A percentile compares a stretch with the other conserved stretches of the same genome.
phyloP scores from a whole-genome alignment of 2,797 vertebrate species.

The Sebastes aleutianus region DNA sequence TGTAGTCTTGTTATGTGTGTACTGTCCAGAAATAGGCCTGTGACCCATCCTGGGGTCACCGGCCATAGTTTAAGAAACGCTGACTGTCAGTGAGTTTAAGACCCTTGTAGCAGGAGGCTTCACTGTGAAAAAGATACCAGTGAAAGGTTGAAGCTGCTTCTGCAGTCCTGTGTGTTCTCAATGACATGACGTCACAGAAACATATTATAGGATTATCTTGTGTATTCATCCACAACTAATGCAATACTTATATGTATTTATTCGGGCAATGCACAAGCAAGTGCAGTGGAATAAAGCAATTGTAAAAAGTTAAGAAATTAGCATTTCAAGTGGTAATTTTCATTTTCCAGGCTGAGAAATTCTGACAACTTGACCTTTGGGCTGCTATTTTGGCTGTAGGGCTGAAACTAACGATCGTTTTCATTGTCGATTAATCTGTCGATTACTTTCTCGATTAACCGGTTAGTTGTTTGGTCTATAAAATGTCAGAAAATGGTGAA shows the following conservation, averaged over 20 bases:
- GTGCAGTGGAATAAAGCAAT: not conserved
- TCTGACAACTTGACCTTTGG: not conserved
- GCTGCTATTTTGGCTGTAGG: not conserved
- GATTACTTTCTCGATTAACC: too few relatives aligned
- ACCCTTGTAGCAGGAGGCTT: conserved; percentile 16
- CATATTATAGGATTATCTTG: not conserved
- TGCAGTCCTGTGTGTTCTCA: not conserved
- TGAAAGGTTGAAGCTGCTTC: conserved; percentile 1
- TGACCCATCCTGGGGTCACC: conserved; percentile 39
- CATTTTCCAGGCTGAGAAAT: not conserved
- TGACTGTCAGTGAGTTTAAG: conserved; percentile 43
- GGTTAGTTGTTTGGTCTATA: too few relatives aligned
- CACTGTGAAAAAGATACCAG: not conserved
- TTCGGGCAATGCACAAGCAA: not conserved
- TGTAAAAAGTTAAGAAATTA: not conserved
- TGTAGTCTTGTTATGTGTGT: conserved; percentile 17
- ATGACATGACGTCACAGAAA: not conserved
- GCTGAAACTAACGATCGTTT: too few relatives aligned
- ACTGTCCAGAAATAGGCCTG: conserved; percentile 53
- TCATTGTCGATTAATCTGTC: too few relatives aligned
- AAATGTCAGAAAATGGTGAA: too few relatives aligned
- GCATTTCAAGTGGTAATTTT: not conserved
- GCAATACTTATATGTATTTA: not conserved
- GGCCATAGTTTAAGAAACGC: conserved; percentile 44
- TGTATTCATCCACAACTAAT: not conserved